Evolutionary conservation across 2,888 invertebrate species (phyloP).

Genomic region (Euplexia lucipara): DNA sequence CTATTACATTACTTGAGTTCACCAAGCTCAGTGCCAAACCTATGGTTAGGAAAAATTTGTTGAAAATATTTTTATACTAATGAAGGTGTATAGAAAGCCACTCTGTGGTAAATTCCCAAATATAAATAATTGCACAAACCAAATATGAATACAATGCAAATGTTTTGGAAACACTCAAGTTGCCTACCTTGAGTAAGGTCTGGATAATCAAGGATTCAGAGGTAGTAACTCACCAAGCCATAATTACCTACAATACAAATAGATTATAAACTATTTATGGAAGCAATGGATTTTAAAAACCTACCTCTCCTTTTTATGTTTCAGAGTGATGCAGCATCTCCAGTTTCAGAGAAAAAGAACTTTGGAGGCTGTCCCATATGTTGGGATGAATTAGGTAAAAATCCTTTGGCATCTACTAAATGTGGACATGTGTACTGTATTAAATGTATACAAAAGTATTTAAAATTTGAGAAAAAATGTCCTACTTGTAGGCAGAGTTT

Average conservation of each 20-base stretch:
- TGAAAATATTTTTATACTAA: too few relatives aligned
- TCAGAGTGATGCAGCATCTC: slow-evolving; percentile 22
- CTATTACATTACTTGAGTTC: too few relatives aligned
- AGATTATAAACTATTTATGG: background rate
- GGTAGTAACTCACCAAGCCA: background rate
- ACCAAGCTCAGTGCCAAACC: too few relatives aligned
- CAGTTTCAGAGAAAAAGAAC: slow-evolving; percentile 11
- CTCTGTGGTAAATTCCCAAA: too few relatives aligned
- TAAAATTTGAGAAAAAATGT: slow-evolving; percentile 72
- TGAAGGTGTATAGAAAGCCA: too few relatives aligned
- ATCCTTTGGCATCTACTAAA: slow-evolving; percentile 79
- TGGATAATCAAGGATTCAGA: too few relatives aligned
- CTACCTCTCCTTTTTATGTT: slow-evolving; percentile 7
- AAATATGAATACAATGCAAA: too few relatives aligned
- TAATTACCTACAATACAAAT: too few relatives aligned
- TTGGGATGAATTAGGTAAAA: slow-evolving; percentile 76
- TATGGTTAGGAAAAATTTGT: too few relatives aligned
- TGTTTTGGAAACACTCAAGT: too few relatives aligned
- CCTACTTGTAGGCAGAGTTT: slow-evolving; percentile 77
- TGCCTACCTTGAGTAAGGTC: too few relatives aligned
- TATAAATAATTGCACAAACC: too few relatives aligned
- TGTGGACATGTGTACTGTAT: slow-evolving; percentile 84
- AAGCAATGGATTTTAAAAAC: background rate
- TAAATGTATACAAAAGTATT: slow-evolving; percentile 71
- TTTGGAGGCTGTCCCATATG: slow-evolving; percentile 81